A percentile compares a stretch with the other conserved stretches of the same genome.
Evolutionary conservation across 1,140 invertebrate species (phyloP).

Genomic region (Bradysia coprophila): DNA sequence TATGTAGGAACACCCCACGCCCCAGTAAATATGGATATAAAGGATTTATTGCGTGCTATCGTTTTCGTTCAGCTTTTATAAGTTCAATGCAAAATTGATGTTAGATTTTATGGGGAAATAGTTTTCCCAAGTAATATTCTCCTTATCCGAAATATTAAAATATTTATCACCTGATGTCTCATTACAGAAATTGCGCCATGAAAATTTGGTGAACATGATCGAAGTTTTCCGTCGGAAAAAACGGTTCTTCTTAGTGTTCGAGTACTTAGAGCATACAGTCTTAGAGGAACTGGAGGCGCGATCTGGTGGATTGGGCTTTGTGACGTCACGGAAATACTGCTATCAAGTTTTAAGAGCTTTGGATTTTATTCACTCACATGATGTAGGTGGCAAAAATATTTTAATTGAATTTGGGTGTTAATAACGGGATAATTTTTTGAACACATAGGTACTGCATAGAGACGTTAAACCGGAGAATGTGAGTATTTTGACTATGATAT

Average conservation of each 20-base stretch:
- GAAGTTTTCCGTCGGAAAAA: constrained; percentile 72
- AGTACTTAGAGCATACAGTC: constrained; percentile 72
- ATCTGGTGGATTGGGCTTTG: constrained; percentile 47
- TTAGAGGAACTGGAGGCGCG: constrained; percentile 62
- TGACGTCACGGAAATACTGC: constrained; percentile 48
- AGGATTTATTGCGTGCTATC: no score
- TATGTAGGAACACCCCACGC: no score
- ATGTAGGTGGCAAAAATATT: constrained; percentile 36
- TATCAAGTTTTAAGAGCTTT: constrained; percentile 69
- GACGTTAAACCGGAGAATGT: constrained; percentile 89
- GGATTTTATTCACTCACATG: constrained; percentile 70
- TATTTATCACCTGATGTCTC: constrained; percentile 3
- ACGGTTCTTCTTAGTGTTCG: constrained; percentile 74
- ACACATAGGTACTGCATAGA: constrained; percentile 64
- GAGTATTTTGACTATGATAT: no score
- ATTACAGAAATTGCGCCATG: constrained; percentile 63
- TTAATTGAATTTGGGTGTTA: no score
- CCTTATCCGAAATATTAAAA: no score
- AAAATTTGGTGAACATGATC: constrained; percentile 74
- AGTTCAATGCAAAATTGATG: no score
- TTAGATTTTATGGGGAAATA: no score
- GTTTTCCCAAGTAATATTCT: no score
- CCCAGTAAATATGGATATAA: no score
- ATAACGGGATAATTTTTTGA: background rate
- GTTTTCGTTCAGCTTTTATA: no score